phyloP scores from a whole-genome alignment of 2,888 invertebrate species.

The Tenthredo livida region DNA sequence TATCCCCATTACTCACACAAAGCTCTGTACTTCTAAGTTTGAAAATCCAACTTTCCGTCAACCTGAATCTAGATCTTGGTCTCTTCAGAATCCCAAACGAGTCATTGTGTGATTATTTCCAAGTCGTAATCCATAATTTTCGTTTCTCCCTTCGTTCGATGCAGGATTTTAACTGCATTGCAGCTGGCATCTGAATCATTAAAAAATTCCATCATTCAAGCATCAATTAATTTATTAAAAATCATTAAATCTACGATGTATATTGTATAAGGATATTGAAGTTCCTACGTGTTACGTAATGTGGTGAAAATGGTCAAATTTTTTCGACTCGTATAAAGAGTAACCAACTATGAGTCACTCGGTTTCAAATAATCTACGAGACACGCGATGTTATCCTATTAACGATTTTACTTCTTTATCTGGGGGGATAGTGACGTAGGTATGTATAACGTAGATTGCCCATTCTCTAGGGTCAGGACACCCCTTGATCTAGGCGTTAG shows the following conservation, averaged over 20 bases:
- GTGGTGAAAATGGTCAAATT: not conserved
- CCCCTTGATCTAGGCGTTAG: not conserved
- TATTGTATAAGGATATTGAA: not conserved
- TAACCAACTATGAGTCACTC: conserved; percentile 6
- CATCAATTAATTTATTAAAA: not conserved
- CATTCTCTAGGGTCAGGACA: not conserved
- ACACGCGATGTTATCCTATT: conserved; percentile 15
- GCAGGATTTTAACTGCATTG: not conserved
- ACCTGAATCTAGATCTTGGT: not conserved
- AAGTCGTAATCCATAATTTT: not conserved
- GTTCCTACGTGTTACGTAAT: not conserved
- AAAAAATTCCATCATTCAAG: not conserved
- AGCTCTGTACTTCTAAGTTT: not conserved
- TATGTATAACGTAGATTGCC: not conserved
- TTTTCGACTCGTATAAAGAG: not conserved
- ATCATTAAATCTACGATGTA: not conserved
- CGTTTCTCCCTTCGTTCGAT: not conserved
- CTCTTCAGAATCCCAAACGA: not conserved
- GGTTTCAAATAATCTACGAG: not conserved
- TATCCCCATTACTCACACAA: not conserved
- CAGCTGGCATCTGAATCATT: not conserved
- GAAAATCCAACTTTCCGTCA: not conserved
- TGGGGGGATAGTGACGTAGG: not conserved
- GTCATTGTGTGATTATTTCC: not conserved
- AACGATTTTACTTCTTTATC: not conserved